These are phyloP conservation scores for Neoitamus cyanurus DNA, from an alignment of 2,888 invertebrate genomes.

Conservation along the genomic window DNA sequence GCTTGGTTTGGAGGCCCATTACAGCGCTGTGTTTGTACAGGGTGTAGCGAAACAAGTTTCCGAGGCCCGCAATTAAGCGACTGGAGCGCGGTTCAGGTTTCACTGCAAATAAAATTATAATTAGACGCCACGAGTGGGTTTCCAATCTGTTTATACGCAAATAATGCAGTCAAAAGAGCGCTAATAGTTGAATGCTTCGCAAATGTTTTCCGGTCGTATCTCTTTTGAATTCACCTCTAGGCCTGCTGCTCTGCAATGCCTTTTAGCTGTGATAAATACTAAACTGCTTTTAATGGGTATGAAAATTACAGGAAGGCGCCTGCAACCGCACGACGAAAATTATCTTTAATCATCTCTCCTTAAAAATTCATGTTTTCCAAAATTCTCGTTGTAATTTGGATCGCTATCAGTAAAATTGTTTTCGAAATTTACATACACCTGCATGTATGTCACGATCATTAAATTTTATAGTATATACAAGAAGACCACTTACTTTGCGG, in stretches of 20 bases:
- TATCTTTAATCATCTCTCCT: neutral
- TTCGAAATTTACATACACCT: conserved; percentile 1
- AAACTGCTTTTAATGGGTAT: neutral
- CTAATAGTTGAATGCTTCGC: neutral
- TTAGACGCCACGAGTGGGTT: conserved; percentile 38
- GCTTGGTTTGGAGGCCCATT: conserved; percentile 49
- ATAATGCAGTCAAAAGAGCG: neutral
- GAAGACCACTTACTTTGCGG: too few species aligned
- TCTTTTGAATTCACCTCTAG: neutral
- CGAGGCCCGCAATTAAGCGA: neutral
- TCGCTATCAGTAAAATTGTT: neutral
- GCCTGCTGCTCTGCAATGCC: neutral
- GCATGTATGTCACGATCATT: neutral
- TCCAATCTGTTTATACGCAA: conserved; percentile 2
- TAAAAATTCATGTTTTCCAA: neutral
- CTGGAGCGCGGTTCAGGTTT: conserved; percentile 34
- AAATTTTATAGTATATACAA: neutral
- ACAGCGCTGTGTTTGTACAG: conserved; percentile 34
- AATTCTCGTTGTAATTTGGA: neutral
- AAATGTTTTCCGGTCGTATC: neutral
- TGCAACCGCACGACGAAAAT: neutral
- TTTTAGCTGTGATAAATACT: neutral
- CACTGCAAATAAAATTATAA: conserved; percentile 49
- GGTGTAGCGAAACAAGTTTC: conserved; percentile 42
- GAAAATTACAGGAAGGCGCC: neutral